Evolutionary conservation across 2,113 vertebrate species (phyloP).

Genomic region (Periophthalmus modestus): DNA sequence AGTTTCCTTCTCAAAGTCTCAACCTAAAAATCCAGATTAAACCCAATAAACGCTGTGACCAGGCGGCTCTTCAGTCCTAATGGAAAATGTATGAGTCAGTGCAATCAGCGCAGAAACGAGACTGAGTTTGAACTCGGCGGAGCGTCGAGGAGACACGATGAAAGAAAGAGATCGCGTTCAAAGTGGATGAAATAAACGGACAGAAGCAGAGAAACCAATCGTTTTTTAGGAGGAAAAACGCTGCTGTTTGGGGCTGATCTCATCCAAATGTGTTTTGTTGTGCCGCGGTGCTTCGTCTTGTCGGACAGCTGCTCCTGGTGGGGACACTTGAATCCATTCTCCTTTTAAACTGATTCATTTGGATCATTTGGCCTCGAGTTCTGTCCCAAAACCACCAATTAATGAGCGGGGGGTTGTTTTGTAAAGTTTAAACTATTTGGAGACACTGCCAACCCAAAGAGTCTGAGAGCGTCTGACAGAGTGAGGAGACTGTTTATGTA

Average conservation of each 20-base stretch:
- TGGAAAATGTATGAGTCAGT: slow-evolving; percentile 48
- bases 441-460: not conserved
- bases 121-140: slow-evolving; percentile 56
- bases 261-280: slow-evolving; percentile 43
- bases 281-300: slow-evolving; percentile 22
- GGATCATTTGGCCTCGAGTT: slow-evolving; percentile 39
- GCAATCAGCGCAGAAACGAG: slow-evolving; percentile 51
- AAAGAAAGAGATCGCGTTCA: slow-evolving; percentile 20
- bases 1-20: slow-evolving; percentile 7
- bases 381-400: slow-evolving; percentile 54
- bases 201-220: slow-evolving; percentile 42
- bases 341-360: slow-evolving; percentile 44
- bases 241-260: slow-evolving; percentile 50
- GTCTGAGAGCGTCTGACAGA: not conserved
- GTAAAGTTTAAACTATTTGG: not conserved
- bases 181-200: slow-evolving; percentile 28
- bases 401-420: slow-evolving; percentile 18
- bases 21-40: slow-evolving; percentile 3
- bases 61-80: slow-evolving; percentile 31
- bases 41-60: slow-evolving; percentile 22
- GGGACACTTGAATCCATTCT: slow-evolving; percentile 26
- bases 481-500: too few species aligned
- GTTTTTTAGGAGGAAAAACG: slow-evolving; percentile 25
- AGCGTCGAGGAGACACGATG: slow-evolving; percentile 14
- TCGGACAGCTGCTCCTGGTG: slow-evolving; percentile 32